Conservation (phyloP, 2,888 invertebrate species). For the Xestia sexstrigata region DNA sequence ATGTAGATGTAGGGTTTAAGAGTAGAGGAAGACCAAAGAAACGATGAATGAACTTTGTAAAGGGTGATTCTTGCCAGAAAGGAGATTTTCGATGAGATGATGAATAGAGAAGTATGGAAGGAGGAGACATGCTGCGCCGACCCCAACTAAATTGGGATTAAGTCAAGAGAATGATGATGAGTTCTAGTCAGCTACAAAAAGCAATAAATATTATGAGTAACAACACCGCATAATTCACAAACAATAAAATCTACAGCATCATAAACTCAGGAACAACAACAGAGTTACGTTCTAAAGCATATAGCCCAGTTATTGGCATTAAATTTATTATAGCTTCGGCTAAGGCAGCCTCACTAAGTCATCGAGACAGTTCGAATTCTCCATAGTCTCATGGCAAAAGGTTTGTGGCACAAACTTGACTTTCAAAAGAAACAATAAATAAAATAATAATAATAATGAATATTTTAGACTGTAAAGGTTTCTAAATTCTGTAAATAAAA, state of each 20-base stretch:
- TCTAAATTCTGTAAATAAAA: conserved; percentile 4
- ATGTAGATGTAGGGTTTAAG: no score
- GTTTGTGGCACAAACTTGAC: conserved; percentile 50
- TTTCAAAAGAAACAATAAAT: conserved; percentile 21
- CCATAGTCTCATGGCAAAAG: conserved; percentile 45
- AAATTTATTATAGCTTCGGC: conserved; percentile 45
- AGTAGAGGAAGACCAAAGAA: no score
- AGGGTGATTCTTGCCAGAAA: no score
- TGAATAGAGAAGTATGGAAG: no score
- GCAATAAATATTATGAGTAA: neutral
- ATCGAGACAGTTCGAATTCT: conserved; percentile 52
- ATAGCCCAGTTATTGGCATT: conserved; percentile 52
- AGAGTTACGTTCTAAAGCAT: conserved; percentile 43
- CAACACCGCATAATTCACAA: neutral
- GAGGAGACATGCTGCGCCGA: no score
- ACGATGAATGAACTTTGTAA: no score
- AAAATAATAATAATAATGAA: no score
- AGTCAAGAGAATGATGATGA: neutral
- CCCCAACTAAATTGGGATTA: no score
- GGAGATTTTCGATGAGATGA: no score
- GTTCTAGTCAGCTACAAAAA: neutral
- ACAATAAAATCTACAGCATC: conserved; percentile 23
- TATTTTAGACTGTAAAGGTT: conserved; percentile 2
- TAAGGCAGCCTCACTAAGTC: conserved; percentile 30
- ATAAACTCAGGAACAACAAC: conserved; percentile 21